Base-by-base conservation (phyloP, 37 sponge, comb jelly and placozoan genomes). In the Dysidea cf. avara region DNA sequence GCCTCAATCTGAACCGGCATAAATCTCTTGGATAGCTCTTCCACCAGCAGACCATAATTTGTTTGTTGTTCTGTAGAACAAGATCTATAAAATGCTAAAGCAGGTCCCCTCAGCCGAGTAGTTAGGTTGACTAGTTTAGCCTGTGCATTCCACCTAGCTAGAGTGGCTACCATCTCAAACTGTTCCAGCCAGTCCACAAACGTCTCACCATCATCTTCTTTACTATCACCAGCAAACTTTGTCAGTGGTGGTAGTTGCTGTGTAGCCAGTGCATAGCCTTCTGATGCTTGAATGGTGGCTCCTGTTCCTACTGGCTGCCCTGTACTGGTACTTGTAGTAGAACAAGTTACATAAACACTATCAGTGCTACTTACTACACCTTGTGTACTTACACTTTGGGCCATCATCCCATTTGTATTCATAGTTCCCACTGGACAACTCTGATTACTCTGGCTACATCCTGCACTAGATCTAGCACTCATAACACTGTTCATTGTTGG, bases 31-130 rank as follows among this genome's bases (percentile, higher is more conserved):
- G 38, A 47, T 49, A 83, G 40, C 13, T 56, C 83, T 18, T 13
- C 76, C 38, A 83, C 64, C 39, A 83, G 54, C 30, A 38, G n/a
- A 9, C 33, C 18, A 64, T 83, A 83, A 21, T 63, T 39, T 20
- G 39, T 52, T 31, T 66, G 36, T 55, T 74, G 75, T 21, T 12
- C 43, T 1, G 76, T 54, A 0, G 76, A 37, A 52, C 83, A 83
- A 40, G 83, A 68, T 0, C 83, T 69, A 37, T 83, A 83, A 39
- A 83, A 83, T 43, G 84, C 32, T n/a, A 62, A 52, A 1, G 84
- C 84, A 17, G 50, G 22, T 18, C 76, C 84, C 22, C 56, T 20
- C 48, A 83, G 65, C n/a, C 70, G 18, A 3, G 77, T 69, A 0
- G 72, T 69, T 26, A 83, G 37, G 43, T 83, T 59, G 3, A 75